phyloP scores from a whole-genome alignment of 2,888 invertebrate genomes.

The Boloria selene region DNA sequence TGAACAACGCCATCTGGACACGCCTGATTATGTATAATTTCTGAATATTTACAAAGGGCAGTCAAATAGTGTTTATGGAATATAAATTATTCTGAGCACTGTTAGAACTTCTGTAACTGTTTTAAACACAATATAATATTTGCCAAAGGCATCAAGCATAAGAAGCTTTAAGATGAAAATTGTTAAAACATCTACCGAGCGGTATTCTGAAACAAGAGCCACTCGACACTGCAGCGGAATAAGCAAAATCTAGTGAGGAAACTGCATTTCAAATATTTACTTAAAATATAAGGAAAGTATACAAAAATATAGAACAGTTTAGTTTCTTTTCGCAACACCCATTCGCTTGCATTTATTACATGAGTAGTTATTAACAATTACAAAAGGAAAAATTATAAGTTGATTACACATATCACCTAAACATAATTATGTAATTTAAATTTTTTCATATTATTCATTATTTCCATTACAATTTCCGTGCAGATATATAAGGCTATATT shows the following conservation, averaged over 20 bases:
- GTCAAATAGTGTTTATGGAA: too few relatives aligned
- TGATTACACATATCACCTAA: neutral
- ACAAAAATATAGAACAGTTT: slow-evolving; percentile 2
- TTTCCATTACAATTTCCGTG: neutral
- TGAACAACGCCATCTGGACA: slow-evolving; percentile 20
- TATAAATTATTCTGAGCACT: too few relatives aligned
- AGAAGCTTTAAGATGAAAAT: slow-evolving; percentile 25
- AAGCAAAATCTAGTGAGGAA: slow-evolving; percentile 43
- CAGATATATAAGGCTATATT: slow-evolving; percentile 2
- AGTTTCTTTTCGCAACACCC: neutral
- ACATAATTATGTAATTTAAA: neutral
- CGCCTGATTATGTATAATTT: slow-evolving; percentile 2
- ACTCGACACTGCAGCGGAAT: slow-evolving; percentile 47
- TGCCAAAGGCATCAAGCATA: slow-evolving; percentile 1
- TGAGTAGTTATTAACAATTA: neutral
- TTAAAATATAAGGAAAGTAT: slow-evolving; percentile 18
- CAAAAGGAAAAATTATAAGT: neutral
- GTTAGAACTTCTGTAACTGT: too few relatives aligned
- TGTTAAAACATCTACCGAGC: slow-evolving; percentile 36
- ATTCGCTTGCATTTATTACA: neutral
- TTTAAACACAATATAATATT: neutral
- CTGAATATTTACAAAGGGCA: too few relatives aligned
- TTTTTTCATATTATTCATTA: too few relatives aligned
- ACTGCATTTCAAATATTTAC: slow-evolving; percentile 34
- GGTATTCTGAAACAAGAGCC: slow-evolving; percentile 47